Base-by-base conservation (phyloP, 2,888 invertebrate genomes). In the Bruchidius siliquastri region DNA sequence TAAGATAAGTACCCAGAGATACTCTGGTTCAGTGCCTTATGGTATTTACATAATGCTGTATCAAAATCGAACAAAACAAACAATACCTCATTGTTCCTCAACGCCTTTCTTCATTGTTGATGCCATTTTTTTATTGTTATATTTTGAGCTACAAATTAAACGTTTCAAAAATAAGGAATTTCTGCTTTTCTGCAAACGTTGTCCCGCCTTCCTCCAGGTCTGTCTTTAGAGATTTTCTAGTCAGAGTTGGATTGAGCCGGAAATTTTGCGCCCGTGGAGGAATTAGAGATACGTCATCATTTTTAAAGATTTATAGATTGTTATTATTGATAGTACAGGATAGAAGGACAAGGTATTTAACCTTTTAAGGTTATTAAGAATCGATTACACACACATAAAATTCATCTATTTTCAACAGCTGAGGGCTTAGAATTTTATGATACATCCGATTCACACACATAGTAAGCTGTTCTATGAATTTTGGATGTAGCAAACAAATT, bases 1-100 rank as follows among this genome's bases (percentile, higher is more conserved):
- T 73, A 73, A 68, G 67, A 71, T 71, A 75, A 75, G 72, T 75
- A 74, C 70, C 72, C 68, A 49, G 71, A 74, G 69, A 66, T 71
- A 68, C 49, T 69, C 69, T 70, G 70, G 20, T 13, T 3, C 1
- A 49, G 49, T 49, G 49, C 68, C 68, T 68, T 68, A 68, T 68
- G 22, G 73, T 69, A 74, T 76, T 76, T 76, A 73, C 76, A 76
- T 76, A 73, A 74, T 72, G 68, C 76, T 30, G 69, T 70, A 75
- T 73, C 68, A 74, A 74, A 76, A 71, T 72, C 69, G 68, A 67
- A 69, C 67, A 72, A 74, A 76, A 76, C 72, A 76, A 74, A 76
- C 76, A 76, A 76, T 76, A 70, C 71, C 67, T 74, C 72, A 76
- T 76, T 76, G 76, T 76, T 76, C 71, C 72, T 72, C 67, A 75